Conservation (phyloP, 2,888 invertebrate species). For the Cataglyphis altisquamis region DNA sequence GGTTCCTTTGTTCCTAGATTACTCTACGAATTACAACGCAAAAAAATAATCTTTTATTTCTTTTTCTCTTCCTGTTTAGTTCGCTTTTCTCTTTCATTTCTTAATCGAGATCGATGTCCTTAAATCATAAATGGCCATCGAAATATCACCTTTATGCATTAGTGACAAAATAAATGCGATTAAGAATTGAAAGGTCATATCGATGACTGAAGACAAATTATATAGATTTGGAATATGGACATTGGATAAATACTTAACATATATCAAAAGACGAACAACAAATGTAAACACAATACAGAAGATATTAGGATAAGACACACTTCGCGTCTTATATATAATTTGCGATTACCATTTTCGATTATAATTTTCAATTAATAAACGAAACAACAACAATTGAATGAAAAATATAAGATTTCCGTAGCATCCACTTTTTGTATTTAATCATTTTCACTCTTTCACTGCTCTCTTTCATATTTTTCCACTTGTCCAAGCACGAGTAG, state of each 20-base stretch:
- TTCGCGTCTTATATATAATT: background rate
- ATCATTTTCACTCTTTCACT: background rate
- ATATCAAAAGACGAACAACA: background rate
- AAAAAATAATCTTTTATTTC: constrained; percentile 25
- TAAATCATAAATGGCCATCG: constrained; percentile 1
- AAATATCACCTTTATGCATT: background rate
- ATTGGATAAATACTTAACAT: background rate
- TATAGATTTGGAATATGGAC: background rate
- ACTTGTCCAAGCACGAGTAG: background rate
- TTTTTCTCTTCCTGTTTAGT: background rate
- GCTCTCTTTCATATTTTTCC: background rate
- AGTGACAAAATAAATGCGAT: constrained; percentile 4
- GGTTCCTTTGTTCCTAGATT: background rate
- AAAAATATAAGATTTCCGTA: background rate
- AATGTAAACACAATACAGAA: background rate
- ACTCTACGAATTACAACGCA: constrained; percentile 23
- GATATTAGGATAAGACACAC: background rate
- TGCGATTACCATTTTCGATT: background rate
- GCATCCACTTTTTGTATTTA: background rate
- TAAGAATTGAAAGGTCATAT: background rate
- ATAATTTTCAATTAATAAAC: background rate
- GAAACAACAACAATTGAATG: background rate
- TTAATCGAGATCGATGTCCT: background rate
- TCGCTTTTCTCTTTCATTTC: background rate
- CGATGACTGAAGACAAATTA: background rate